Evolutionary conservation across 2,113 vertebrate species (phyloP).

Genomic region (Micronycteris hirsuta): DNA sequence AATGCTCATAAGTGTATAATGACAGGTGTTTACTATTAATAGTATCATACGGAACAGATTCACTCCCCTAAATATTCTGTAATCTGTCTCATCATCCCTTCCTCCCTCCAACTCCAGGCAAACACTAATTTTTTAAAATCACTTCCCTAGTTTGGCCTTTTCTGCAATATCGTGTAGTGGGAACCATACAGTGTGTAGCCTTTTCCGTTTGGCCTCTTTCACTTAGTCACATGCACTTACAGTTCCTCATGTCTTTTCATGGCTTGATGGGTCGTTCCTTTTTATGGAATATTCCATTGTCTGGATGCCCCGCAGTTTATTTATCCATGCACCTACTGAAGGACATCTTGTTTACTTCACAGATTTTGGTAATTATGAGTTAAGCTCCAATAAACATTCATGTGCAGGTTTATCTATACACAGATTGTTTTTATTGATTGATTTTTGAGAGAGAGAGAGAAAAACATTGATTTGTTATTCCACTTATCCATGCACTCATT

Average conservation of each 20-base stretch:
- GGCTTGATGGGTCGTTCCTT: too few relatives aligned
- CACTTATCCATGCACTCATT: too few relatives aligned
- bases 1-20: too few relatives aligned
- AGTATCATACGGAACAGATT: neutral
- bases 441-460: too few relatives aligned
- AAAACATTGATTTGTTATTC: too few relatives aligned
- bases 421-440: too few relatives aligned
- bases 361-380: neutral
- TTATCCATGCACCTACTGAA: neutral
- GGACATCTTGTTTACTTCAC: neutral
- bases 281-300: too few relatives aligned
- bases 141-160: neutral
- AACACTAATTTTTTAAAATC: neutral
- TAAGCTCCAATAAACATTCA: neutral
- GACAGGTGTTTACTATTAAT: neutral
- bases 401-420: neutral
- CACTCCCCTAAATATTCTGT: neutral
- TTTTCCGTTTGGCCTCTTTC: too few relatives aligned
- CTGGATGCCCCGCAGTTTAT: too few relatives aligned
- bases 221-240: too few relatives aligned
- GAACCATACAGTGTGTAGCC: neutral
- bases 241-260: too few relatives aligned
- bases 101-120: neutral
- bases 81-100: neutral
- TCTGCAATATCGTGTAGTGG: neutral